Conservation (phyloP, 2,888 invertebrate genomes). For the Drosophila formosana region DNA sequence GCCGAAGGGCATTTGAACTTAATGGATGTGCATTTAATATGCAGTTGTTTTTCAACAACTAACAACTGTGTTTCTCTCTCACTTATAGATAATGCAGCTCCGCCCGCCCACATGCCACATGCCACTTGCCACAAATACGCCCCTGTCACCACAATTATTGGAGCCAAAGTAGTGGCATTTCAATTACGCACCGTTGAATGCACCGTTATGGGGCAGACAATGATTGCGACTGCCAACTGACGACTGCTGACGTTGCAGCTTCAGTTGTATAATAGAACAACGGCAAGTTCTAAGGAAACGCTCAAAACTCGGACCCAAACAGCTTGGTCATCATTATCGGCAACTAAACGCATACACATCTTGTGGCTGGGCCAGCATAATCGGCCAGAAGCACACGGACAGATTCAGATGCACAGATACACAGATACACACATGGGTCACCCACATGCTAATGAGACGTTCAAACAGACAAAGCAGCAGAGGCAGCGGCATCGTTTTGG, state of each 20-base stretch:
- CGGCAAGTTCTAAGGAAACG: conserved; percentile 54
- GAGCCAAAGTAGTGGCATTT: conserved; percentile 49
- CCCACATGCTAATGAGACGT: conserved; percentile 71
- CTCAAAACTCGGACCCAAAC: conserved; percentile 36
- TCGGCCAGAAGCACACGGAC: conserved; percentile 14
- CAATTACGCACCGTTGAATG: conserved; percentile 59
- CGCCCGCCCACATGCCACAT: neutral
- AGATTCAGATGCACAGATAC: conserved; percentile 12
- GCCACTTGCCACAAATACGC: neutral
- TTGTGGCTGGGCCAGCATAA: conserved; percentile 33
- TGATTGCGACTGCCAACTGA: conserved; percentile 35
- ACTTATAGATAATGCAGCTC: conserved; percentile 35
- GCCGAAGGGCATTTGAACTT: conserved; percentile 31
- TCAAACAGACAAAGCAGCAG: conserved; percentile 34
- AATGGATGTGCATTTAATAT: conserved; percentile 53
- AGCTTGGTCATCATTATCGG: conserved; percentile 62
- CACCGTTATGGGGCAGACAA: conserved; percentile 61
- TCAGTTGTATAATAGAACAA: conserved; percentile 20
- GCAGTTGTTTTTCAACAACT: conserved; percentile 19
- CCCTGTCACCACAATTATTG: conserved; percentile 4
- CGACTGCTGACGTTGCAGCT: conserved; percentile 47
- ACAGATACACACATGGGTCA: conserved; percentile 25
- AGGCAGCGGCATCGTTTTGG: conserved; percentile 5
- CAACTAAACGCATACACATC: conserved; percentile 19
- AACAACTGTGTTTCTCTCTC: conserved; percentile 21